Base-by-base conservation (phyloP, 2,888 invertebrate genomes). In the Eupithecia subumbrata region DNA sequence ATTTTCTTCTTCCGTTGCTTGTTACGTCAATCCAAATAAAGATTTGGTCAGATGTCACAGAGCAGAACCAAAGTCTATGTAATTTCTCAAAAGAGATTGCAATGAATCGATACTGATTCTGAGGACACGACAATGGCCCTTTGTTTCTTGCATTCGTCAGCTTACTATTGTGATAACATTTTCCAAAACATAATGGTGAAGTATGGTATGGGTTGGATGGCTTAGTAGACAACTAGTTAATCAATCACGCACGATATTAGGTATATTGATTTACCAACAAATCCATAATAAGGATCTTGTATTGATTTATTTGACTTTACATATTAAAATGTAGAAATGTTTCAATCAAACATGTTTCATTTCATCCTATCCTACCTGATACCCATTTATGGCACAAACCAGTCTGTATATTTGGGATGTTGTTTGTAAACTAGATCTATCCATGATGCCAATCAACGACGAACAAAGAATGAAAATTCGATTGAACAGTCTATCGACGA, bases 101-200 rank as follows among this genome's bases (percentile, higher is more conserved):
- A 88, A 86, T 84, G 84, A 85, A 86, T 82, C 81, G 82, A 76
- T 76, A 80, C 82, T 80, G 85, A 86, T 89, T 89, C 88, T 85
- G 86, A 81, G 87, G 85, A 90, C 87, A 85, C 88, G 88, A 91
- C 91, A 91, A 91, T 91, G 84, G 85, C 75, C 74, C 86, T 83
- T 92, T 91, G 91, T 92, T 85, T 84, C 83, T 81, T 78, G 70
- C 76, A 80, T 67, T 69, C 71, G 43, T 77, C 43, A 43, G 68
- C 43, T 66, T 66, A 66, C 34, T 68, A 68, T 68, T 68, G 43
- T 68, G 68, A 66, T 63, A 67, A 70, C 71, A 69, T 69, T 74
- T 75, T 72, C 76, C 73, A 74, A 77, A 73, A 79, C 66, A 68
- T 14, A 40, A 40, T 43, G 25, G 52, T 56, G 52, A 56, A 56